Conservation (phyloP, 1,140 invertebrate genomes). For the Vollenhovia emeryi region DNA sequence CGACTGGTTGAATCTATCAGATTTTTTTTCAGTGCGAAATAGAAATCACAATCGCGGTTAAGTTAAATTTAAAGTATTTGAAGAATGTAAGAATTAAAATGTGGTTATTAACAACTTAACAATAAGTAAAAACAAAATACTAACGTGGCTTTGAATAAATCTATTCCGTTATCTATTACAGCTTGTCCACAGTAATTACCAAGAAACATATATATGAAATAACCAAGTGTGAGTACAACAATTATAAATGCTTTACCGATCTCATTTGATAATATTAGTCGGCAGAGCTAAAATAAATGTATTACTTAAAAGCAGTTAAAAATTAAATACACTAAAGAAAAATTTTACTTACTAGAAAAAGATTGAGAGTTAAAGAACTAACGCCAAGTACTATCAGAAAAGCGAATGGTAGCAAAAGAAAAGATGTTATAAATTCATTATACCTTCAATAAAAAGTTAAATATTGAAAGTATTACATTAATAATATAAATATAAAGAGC, state of each 20-base stretch:
- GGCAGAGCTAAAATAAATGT: constrained; percentile 3
- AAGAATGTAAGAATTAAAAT: too few relatives aligned
- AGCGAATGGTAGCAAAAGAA: background rate
- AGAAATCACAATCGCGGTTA: background rate
- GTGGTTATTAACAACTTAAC: too few relatives aligned
- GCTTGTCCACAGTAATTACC: constrained; percentile 14
- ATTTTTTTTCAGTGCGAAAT: too few relatives aligned
- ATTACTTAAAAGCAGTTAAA: background rate
- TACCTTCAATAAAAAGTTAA: constrained; percentile 16
- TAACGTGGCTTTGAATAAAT: background rate
- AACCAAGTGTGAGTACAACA: background rate
- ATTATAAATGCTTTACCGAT: background rate
- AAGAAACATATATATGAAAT: background rate
- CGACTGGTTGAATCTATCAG: too few relatives aligned
- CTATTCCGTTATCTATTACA: background rate
- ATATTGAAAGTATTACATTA: constrained; percentile 1
- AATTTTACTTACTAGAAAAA: constrained; percentile 23
- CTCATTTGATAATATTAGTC: background rate
- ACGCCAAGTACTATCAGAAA: constrained; percentile 28
- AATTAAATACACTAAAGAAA: background rate
- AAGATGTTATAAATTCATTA: background rate
- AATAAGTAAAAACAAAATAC: constrained; percentile 1
- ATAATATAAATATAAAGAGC: background rate
- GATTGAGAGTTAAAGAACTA: constrained; percentile 3
- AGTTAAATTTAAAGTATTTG: background rate